A percentile compares a stretch with the other conserved stretches of the same genome.
These are phyloP conservation scores for Rhagonycha lutea DNA, from an alignment of 2,888 invertebrate genomes.

Conservation along the genomic window DNA sequence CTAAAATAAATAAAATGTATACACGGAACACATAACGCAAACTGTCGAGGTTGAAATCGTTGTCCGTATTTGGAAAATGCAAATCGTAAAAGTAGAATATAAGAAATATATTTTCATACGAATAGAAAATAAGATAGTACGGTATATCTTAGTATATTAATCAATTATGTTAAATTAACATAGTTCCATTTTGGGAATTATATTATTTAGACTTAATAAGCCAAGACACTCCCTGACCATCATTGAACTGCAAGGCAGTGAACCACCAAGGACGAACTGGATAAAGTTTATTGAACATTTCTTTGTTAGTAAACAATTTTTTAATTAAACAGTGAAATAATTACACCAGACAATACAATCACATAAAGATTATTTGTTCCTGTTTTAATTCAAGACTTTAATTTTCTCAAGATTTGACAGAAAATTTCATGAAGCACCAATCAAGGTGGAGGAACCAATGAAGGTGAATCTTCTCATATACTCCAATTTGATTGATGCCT, in stretches of 20 bases:
- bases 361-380: neutral
- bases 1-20: neutral
- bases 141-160: neutral
- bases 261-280: slow-evolving; percentile 15
- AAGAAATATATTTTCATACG: neutral
- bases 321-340: neutral
- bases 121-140: neutral
- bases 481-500: too few relatives aligned
- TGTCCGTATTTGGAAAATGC: neutral
- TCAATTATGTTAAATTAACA: neutral
- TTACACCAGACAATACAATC: neutral
- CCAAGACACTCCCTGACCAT: slow-evolving; percentile 24
- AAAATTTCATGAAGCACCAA: too few relatives aligned
- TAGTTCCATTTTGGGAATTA: neutral
- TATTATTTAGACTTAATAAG: neutral
- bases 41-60: neutral
- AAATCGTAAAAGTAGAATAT: neutral
- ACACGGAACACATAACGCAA: neutral
- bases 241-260: slow-evolving; percentile 8
- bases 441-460: too few relatives aligned
- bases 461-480: too few relatives aligned
- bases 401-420: too few relatives aligned
- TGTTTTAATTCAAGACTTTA: too few relatives aligned
- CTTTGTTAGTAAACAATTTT: neutral
- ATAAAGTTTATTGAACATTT: neutral